These are phyloP conservation scores for Ceyx margarethae DNA, from an alignment of 2,113 vertebrate genomes.

Conservation along the genomic window DNA sequence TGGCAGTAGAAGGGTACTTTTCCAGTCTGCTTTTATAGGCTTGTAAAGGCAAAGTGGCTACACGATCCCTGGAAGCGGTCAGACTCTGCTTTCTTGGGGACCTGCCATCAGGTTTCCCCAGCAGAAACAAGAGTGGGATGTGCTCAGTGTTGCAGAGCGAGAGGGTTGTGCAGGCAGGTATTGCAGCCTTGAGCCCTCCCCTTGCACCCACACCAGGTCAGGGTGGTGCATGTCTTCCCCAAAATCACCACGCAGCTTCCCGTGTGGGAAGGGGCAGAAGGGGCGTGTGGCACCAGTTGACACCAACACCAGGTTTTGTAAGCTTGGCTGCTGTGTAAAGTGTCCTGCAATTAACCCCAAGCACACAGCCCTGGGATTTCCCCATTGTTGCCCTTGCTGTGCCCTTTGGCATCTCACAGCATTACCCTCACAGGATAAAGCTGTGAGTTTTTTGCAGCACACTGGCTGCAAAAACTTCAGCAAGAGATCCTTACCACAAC, in stretches of 20 bases:
- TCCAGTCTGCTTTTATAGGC: not conserved
- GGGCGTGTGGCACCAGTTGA: not conserved
- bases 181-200: not conserved
- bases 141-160: accelerated
- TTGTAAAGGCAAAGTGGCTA: not conserved
- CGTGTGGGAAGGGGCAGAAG: not conserved
- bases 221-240: too few relatives aligned
- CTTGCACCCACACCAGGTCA: accelerated
- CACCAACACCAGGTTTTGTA: not conserved
- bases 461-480: not conserved
- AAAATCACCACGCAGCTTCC: not conserved
- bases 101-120: not conserved
- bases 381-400: accelerated
- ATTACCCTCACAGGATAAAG: accelerated
- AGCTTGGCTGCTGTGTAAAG: not conserved
- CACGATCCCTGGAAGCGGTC: not conserved
- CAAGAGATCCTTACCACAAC: not conserved
- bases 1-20: not conserved
- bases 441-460: not conserved
- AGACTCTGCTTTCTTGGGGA: not conserved
- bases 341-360: not conserved
- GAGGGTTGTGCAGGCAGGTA: accelerated
- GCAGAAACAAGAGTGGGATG: accelerated
- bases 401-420: not conserved
- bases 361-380: not conserved